Conservation (phyloP, 2,113 vertebrate species). For the Microcebus griseorufus region DNA sequence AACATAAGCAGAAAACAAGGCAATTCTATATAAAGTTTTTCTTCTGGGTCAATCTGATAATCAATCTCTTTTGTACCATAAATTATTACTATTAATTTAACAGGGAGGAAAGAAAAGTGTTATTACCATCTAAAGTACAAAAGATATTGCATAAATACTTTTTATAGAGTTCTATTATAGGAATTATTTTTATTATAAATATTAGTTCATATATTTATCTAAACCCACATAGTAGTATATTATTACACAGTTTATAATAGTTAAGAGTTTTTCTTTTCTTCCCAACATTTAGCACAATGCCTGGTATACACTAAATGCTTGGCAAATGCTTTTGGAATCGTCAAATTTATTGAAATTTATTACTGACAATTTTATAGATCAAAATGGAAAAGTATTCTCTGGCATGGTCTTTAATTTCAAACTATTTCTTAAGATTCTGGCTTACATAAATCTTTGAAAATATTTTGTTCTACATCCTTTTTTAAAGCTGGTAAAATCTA, state of each 20-base stretch:
- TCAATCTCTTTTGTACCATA: background rate
- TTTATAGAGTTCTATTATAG: background rate
- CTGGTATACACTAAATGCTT: background rate
- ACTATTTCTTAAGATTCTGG: background rate
- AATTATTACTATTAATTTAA: background rate
- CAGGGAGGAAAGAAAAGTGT: background rate
- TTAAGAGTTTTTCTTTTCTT: no score
- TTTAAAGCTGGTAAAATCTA: background rate
- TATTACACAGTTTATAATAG: background rate
- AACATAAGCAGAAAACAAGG: background rate
- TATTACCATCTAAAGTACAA: background rate
- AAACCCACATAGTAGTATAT: no score
- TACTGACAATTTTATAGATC: background rate
- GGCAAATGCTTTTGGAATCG: background rate
- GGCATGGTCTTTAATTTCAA: background rate
- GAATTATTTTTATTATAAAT: background rate
- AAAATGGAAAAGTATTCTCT: background rate
- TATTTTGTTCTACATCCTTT: background rate
- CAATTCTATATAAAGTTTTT: background rate
- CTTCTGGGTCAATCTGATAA: background rate
- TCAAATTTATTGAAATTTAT: background rate
- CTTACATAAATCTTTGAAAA: background rate
- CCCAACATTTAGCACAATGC: background rate
- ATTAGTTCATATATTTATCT: background rate
- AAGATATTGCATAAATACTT: background rate